Base-by-base conservation (phyloP, 2,888 invertebrate genomes). In the Lissonota sp. region DNA sequence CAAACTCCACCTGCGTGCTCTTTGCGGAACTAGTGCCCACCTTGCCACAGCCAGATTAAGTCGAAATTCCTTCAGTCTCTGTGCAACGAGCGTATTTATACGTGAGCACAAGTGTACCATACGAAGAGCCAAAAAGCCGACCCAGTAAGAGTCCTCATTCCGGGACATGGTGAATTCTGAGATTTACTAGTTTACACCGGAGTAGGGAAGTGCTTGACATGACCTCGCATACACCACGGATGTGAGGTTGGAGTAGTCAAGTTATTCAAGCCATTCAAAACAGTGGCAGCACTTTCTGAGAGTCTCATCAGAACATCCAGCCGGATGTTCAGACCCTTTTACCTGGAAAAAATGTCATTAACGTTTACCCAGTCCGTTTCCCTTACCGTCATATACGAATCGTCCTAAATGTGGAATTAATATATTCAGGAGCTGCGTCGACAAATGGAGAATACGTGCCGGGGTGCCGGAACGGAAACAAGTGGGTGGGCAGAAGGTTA, bases 1-100 rank as follows among this genome's bases (percentile, higher is more conserved):
- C 49, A 44, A 10, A 64, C 2, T 49, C 8, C 39, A n/a, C 51
- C 60, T 53, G 44, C 26, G 46, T 69, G 49, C 51, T 70, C 55
- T 63, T 57, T 70, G 70, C 44, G 14, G 53, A 51, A 51, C 42
- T 63, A 7, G 53, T 39, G 39, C 16, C 39, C 46, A 46, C 57
- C 44, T 60, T 57, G 69, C 62, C 69, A 62, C 62, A 62, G 53
- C 53, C 42, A 64, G 77, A 77, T 77, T 77, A 77, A 71, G 71
- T 51, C 40, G 57, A 55, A 77, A 77, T 77, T 71, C 58, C 71
- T 14, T 66, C 51, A 58, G 71, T 39, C 26, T 26, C 63, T 4
- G 64, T 8, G 71, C 58, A 71, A 64, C 49, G 58, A 66, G 58
- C 39, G 37, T 62, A 39, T n/a, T 44, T 64, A 51, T 44, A 53